phyloP scores from a whole-genome alignment of 2,113 vertebrate species.

The Myotis lucifugus region DNA sequence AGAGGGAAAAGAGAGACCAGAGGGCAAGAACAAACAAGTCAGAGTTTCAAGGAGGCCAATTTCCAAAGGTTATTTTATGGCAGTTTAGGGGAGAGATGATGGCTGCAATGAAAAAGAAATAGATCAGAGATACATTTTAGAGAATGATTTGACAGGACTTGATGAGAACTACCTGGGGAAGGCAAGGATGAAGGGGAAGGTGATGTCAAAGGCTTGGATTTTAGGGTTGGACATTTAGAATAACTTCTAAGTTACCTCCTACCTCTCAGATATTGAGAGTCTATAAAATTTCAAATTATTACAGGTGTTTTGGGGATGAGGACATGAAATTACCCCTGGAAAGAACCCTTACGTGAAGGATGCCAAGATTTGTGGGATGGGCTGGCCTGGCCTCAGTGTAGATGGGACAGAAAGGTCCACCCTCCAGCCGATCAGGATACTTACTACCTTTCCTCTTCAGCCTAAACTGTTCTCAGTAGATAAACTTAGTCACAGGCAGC shows the following conservation, averaged over 20 bases:
- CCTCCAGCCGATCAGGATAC: not conserved
- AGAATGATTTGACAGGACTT: not conserved
- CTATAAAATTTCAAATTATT: not conserved
- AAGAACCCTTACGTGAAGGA: not conserved
- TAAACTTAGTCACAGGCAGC: not conserved
- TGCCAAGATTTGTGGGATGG: not conserved
- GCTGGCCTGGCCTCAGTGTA: not conserved
- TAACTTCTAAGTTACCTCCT: not conserved
- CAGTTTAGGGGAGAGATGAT: not conserved
- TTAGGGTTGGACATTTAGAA: not conserved
- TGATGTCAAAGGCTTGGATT: not conserved
- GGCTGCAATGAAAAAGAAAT: not conserved
- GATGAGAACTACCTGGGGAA: not conserved
- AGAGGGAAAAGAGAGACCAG: not conserved
- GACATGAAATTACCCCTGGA: not conserved
- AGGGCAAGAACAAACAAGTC: not conserved
- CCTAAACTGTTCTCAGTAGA: not conserved
- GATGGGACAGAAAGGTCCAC: not conserved
- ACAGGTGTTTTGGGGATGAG: not conserved
- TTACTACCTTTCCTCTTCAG: not conserved
- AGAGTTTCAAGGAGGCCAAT: not conserved
- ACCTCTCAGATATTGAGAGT: not conserved
- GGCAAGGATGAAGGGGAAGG: not conserved
- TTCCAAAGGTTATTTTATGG: not conserved
- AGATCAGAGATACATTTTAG: not conserved